Base-by-base conservation (phyloP, 2,888 invertebrate genomes). In the Rhagophthalmus giganteus region DNA sequence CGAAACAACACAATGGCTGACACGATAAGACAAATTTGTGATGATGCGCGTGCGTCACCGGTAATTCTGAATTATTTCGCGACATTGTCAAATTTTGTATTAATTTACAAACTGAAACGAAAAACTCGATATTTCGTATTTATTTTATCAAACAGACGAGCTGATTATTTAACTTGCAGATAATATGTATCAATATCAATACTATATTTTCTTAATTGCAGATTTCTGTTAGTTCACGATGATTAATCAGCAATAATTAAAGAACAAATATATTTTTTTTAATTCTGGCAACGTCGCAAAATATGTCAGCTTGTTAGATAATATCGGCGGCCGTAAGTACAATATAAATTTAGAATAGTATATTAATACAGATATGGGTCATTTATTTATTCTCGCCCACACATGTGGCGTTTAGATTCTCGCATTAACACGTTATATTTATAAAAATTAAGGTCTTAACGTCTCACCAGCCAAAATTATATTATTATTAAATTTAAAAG, bases 1-100 rank as follows among this genome's bases (percentile, higher is more conserved):
- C 24, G 20, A 40, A 39, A 52, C 16, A 24, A 16, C 14, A 30
- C 27, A 52, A 52, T 52, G 52, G 52, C 52, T 45, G 30, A 33
- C 12, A 33, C 25, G 10, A 3, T 13, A 27, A 15, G 14, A 20
- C 11, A 15, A 9, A 26, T 15, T 27, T 35, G 15, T 37, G 24
- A 14, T 16, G 11, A 12, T 15, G 37, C 37, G 44, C 44, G 38
- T 14, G 50, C 33, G 13, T 27, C n/a, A 24, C 12, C 16, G 11
- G 10, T 10, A 11, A 35, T 11, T 24, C 2, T 20, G 14, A 15
- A 14, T 15, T n/a, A 31, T n/a, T 6, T 4, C 11, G n/a, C n/a
- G 15, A 32, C 8, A 20, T 41, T 41, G 31, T 8, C 28, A 41
- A 12, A 15, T 13, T 32, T 32, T 8, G 10, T 7, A 20, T 5